These are phyloP conservation scores for Sisor rabdophorus DNA, from an alignment of 2,113 vertebrate genomes.

Conservation along the genomic window DNA sequence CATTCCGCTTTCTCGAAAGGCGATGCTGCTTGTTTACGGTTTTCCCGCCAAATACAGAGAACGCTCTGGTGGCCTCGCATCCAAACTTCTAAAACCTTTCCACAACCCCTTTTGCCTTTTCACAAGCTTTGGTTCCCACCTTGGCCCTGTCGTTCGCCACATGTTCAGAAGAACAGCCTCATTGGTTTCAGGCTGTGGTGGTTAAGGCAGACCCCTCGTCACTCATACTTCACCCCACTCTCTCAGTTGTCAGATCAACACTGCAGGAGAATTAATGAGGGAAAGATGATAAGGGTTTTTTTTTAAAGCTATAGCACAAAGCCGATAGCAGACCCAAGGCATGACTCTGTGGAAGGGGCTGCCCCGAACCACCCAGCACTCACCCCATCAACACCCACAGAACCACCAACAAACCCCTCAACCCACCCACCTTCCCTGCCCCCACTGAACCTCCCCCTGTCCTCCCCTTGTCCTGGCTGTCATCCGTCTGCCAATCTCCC, in stretches of 20 bases:
- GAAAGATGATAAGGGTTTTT: slow-evolving; percentile 88
- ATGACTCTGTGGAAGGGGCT: slow-evolving; percentile 84
- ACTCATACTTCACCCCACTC: slow-evolving; percentile 31
- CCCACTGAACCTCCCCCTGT: slow-evolving; percentile 71
- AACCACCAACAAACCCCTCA: slow-evolving; percentile 46
- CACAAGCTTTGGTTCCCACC: slow-evolving; percentile 40
- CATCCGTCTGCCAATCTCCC: slow-evolving; percentile 99
- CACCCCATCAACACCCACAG: slow-evolving; percentile 69
- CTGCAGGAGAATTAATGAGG: slow-evolving; percentile 85
- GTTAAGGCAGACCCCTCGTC: slow-evolving; percentile 73
- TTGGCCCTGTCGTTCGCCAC: slow-evolving; percentile 65
- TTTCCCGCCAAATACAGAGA: slow-evolving; percentile 53
- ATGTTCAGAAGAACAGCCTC: slow-evolving; percentile 60
- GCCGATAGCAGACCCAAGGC: slow-evolving; percentile 78
- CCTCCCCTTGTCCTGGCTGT: slow-evolving; percentile 88
- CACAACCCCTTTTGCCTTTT: slow-evolving; percentile 46
- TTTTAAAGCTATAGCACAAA: slow-evolving; percentile 74
- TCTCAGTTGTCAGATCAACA: slow-evolving; percentile 75
- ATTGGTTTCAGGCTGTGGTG: slow-evolving; percentile 76
- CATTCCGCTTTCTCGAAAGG: slow-evolving; percentile 52
- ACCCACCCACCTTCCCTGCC: slow-evolving; percentile 39
- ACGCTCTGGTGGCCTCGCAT: slow-evolving; percentile 42
- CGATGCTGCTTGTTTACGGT: slow-evolving; percentile 58
- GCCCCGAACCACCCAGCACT: slow-evolving; percentile 77
- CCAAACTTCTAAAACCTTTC: slow-evolving; percentile 43